Conservation (phyloP, 2,113 vertebrate genomes). For the Addax nasomaculatus region DNA sequence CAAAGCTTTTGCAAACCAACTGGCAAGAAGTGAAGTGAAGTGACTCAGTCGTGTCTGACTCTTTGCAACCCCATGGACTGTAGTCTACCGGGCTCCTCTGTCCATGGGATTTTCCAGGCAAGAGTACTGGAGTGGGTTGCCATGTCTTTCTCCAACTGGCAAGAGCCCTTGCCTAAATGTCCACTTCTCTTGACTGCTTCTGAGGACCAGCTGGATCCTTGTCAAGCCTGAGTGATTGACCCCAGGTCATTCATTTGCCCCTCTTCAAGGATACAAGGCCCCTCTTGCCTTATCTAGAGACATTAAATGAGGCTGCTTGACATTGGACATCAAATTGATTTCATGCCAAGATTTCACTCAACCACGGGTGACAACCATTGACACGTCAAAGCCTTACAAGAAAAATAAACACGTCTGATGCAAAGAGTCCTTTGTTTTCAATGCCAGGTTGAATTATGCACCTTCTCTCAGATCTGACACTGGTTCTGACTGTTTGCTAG, state of each 20-base stretch:
- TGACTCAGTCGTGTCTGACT: too few relatives aligned
- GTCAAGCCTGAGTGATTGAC: constrained; percentile 66
- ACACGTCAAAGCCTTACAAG: constrained; percentile 79
- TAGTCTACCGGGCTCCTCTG: too few relatives aligned
- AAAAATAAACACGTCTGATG: constrained; percentile 80
- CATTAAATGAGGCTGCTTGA: constrained; percentile 78
- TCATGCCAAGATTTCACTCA: constrained; percentile 83
- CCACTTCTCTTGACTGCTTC: constrained; percentile 7
- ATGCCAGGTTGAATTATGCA: constrained; percentile 80
- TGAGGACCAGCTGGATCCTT: constrained; percentile 2
- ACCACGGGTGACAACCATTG: constrained; percentile 79
- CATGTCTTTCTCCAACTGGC: neutral
- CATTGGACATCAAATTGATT: constrained; percentile 81
- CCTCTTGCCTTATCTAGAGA: constrained; percentile 74
- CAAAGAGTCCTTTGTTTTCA: constrained; percentile 75
- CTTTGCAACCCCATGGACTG: too few relatives aligned
- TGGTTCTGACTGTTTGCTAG: constrained; percentile 49
- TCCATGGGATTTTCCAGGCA: too few relatives aligned
- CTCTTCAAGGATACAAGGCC: constrained; percentile 63
- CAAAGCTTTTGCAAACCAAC: neutral
- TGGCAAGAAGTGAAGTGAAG: neutral
- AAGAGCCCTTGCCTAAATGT: neutral
- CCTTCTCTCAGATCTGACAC: constrained; percentile 76
- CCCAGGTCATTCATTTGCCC: constrained; percentile 62
- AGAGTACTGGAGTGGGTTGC: too few relatives aligned